phyloP scores from a whole-genome alignment of 2,797 vertebrate genomes.

The Hippopotamyrus pictus region DNA sequence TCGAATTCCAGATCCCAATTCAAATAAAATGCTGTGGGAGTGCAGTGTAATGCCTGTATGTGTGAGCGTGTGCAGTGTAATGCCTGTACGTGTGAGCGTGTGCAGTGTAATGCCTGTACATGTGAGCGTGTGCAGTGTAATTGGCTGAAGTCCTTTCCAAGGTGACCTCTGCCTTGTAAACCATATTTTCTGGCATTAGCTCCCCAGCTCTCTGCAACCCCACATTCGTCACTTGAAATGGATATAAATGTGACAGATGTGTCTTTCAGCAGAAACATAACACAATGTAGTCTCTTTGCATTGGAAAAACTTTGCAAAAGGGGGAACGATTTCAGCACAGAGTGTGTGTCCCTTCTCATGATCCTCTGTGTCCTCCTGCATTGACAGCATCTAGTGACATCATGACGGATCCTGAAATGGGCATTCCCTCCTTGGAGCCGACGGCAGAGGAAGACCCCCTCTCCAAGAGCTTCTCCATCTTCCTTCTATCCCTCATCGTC shows the following conservation, averaged over 20 bases:
- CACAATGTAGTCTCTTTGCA: background rate
- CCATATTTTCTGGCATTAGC: background rate
- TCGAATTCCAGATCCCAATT: background rate
- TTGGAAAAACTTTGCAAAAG: background rate
- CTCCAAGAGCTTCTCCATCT: slow-evolving; percentile 57
- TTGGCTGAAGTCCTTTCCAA: background rate
- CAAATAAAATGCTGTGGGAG: background rate
- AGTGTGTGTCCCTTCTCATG: background rate
- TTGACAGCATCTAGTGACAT: background rate
- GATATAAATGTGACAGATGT: background rate
- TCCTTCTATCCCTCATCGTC: slow-evolving; percentile 62
- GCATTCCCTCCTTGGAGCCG: slow-evolving; percentile 26
- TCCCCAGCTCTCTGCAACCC: background rate
- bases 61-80: no score
- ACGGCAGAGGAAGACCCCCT: slow-evolving; percentile 40
- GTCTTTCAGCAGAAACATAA: background rate
- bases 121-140: background rate
- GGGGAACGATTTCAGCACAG: background rate
- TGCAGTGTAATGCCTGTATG: no score
- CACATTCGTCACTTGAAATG: background rate
- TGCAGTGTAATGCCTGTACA: background rate
- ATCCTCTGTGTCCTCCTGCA: background rate
- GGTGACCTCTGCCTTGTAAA: background rate
- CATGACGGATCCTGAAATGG: slow-evolving; percentile 49
- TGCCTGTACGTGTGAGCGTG: background rate